Evolutionary conservation across 2,888 invertebrate species (phyloP).

Genomic region (Polietes domitor): DNA sequence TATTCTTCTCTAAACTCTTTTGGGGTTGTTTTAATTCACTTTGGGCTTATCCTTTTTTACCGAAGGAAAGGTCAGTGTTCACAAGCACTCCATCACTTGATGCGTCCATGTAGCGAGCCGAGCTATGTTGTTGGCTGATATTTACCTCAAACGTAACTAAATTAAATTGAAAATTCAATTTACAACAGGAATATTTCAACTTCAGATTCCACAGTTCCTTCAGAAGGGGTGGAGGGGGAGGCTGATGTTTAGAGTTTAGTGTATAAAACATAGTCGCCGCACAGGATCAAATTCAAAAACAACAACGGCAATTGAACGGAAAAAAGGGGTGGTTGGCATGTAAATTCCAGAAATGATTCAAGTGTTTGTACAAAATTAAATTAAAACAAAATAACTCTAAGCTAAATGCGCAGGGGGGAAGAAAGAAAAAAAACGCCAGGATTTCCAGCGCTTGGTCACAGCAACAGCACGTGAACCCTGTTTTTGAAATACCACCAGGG

Average conservation of each 20-base stretch:
- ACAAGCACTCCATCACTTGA: too few species aligned
- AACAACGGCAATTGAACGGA: not conserved
- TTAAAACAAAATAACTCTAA: constrained; percentile 56
- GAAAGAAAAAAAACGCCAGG: not conserved
- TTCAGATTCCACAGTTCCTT: not conserved
- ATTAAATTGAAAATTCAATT: constrained; percentile 44
- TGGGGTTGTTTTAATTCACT: too few species aligned
- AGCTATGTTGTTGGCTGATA: not conserved
- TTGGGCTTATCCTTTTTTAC: too few species aligned
- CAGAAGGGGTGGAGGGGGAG: not conserved
- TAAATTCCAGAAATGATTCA: constrained; percentile 21
- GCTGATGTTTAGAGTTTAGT: not conserved
- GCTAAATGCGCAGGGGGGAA: constrained; percentile 27
- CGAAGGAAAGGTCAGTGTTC: too few species aligned
- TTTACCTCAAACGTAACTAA: constrained; percentile 38
- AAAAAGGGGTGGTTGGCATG: constrained; percentile 12
- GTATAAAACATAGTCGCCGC: not conserved
- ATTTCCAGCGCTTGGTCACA: not conserved
- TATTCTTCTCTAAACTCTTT: too few species aligned
- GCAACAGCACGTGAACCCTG: not conserved
- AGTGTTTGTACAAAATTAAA: constrained; percentile 46
- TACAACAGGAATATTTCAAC: constrained; percentile 29
- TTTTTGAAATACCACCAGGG: not conserved
- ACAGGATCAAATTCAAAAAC: not conserved
- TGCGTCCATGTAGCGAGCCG: too few species aligned